Percentiles rank a stretch among this genome's conserved stretches.
Evolutionary conservation across 2,797 vertebrate species (phyloP).

Genomic region (Platyrinchus mystaceus): DNA sequence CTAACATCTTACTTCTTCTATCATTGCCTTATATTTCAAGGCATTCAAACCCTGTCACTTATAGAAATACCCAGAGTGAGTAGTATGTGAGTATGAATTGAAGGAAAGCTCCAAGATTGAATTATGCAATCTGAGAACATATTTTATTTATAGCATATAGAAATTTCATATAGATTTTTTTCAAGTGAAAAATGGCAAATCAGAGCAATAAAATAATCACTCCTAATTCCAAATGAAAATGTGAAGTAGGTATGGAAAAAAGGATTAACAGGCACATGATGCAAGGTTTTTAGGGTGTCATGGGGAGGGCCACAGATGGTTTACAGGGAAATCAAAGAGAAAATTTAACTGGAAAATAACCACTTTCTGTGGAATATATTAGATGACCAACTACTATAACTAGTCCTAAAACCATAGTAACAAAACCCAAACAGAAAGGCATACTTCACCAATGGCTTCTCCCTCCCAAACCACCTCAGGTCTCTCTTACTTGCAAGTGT

Average conservation of each 20-base stretch:
- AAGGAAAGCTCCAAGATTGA: conserved; percentile 58
- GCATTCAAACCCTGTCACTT: conserved; percentile 59
- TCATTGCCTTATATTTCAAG: conserved; percentile 59
- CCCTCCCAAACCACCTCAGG: neutral
- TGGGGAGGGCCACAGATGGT: neutral
- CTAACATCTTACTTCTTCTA: conserved; percentile 61
- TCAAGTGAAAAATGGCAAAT: conserved; percentile 66
- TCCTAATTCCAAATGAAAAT: conserved; percentile 65
- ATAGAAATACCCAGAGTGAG: conserved; percentile 41
- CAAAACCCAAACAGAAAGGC: conserved; percentile 41
- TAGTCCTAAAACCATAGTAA: conserved; percentile 52
- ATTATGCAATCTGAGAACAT: conserved; percentile 56
- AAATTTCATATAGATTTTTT: conserved; percentile 49
- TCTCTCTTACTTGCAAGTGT: neutral
- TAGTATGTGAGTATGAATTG: conserved; percentile 43
- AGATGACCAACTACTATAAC: conserved; percentile 63
- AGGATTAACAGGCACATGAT: conserved; percentile 53
- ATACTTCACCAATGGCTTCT: neutral
- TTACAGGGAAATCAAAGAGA: conserved; percentile 68
- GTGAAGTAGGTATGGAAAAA: conserved; percentile 32
- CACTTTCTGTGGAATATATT: conserved; percentile 63
- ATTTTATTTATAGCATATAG: conserved; percentile 64
- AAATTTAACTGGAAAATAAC: conserved; percentile 68
- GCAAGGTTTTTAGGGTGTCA: conserved; percentile 57
- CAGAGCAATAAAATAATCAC: conserved; percentile 61